Evolutionary conservation across 2,113 vertebrate species (phyloP).

Genomic region (Atractosteus spatula): DNA sequence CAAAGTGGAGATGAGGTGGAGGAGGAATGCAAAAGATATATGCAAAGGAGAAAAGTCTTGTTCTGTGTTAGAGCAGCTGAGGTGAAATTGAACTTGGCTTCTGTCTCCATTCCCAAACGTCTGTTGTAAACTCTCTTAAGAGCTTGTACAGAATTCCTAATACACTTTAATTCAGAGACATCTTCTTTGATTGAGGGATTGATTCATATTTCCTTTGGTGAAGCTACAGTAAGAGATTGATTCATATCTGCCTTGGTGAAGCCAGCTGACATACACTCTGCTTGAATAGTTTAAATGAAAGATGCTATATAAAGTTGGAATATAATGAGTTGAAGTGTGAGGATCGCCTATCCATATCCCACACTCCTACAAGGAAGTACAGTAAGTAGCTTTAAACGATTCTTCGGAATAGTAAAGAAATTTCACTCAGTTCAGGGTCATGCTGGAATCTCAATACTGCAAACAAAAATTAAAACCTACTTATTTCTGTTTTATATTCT

Average conservation of each 20-base stretch:
- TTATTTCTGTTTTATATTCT: constrained; percentile 33
- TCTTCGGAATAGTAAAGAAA: constrained; percentile 8
- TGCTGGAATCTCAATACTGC: constrained; percentile 33
- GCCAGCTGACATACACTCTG: background rate
- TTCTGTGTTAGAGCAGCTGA: too few species aligned
- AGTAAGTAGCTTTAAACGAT: constrained; percentile 19
- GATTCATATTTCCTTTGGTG: constrained; percentile 41
- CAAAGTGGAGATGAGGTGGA: too few species aligned
- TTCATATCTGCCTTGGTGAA: background rate
- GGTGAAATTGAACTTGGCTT: too few species aligned
- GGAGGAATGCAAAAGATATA: too few species aligned
- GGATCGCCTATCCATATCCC: too few species aligned
- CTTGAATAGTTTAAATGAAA: background rate
- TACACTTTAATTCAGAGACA: constrained; percentile 19
- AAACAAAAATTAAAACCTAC: constrained; percentile 51
- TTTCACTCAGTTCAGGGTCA: constrained; percentile 7
- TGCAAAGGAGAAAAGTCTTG: too few species aligned
- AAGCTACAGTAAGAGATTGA: background rate
- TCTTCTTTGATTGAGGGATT: constrained; percentile 34
- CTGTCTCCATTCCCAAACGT: too few species aligned
- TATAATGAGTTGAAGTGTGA: too few species aligned
- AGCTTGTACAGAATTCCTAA: background rate
- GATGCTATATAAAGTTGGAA: background rate
- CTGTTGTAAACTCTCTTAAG: too few species aligned
- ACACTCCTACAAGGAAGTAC: too few species aligned